Base-by-base conservation (phyloP, 1,140 invertebrate species). In the Brachionus rubens region DNA sequence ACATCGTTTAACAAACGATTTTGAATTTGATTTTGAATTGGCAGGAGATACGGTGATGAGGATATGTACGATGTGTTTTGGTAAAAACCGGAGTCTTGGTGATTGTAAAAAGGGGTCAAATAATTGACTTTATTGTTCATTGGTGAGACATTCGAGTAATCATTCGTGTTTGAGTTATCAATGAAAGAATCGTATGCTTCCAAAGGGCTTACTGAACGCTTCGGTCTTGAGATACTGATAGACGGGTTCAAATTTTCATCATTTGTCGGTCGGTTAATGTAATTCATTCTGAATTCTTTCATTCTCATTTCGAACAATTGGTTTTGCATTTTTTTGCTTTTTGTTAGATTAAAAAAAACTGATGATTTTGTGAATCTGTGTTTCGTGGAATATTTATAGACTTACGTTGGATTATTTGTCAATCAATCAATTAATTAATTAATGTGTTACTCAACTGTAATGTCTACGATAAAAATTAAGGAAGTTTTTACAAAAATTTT, bases 371-470 rank as follows among this genome's bases (percentile, higher is more conserved):
- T 59, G n/a, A n/a, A n/a, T 33, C 9, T 1, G 12, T 12, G 9
- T 24, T 12, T 26, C 26, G 1, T 9, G 9, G 5, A 65, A 65
- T 4, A 2, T 12, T 46, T 19, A 62, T 43, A 36, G 26, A 28
- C 12, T 24, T 54, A 28, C 33, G 46, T 16, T 48, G 12, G 6
- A 59, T 59, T n/a, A 30, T 33, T 43, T 65, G 24, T 7, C 36
- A 65, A 65, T 65, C 59, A 65, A 65, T 65, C 19, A 65, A 65
- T 65, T 65, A 65, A n/a, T 19, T 65, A 65, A 65, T 65, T 65
- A 24, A n/a, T n/a, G 24, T 65, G 12, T 19, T 43, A 65, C 59
- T 65, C 59, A 65, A 65, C 59, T 65, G 59, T 65, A 43, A 65
- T 65, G 59, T 65, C 59, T 65, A 65, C 19, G 4, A 33, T 36